Evolutionary conservation across 2,888 invertebrate genomes (phyloP).

Genomic region (Branchinecta sandiegonensis): DNA sequence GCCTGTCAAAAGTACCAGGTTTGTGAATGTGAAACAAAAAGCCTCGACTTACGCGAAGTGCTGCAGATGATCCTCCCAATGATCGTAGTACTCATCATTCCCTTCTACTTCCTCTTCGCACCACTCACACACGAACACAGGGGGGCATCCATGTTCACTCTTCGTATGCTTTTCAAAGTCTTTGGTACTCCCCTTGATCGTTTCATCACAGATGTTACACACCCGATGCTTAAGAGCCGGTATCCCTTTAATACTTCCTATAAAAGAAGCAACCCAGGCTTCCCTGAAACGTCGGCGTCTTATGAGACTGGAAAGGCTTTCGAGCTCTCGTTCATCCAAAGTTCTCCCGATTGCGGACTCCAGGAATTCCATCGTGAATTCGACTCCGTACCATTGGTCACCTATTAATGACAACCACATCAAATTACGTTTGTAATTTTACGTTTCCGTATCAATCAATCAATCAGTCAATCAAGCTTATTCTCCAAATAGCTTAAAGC

Average conservation of each 20-base stretch:
- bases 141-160: not conserved
- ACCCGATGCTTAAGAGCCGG: not conserved
- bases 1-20: no score
- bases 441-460: no score
- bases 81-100: slow-evolving; percentile 2
- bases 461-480: no score
- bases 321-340: not conserved
- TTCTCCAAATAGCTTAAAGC: no score
- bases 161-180: slow-evolving; percentile 4
- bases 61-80: slow-evolving; percentile 14
- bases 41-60: slow-evolving; percentile 6
- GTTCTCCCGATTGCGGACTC: slow-evolving; percentile 7
- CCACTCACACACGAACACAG: slow-evolving; percentile 10
- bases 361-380: slow-evolving; percentile 2
- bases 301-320: not conserved
- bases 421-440: no score
- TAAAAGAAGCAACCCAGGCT: not conserved
- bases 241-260: not conserved
- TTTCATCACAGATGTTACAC: not conserved
- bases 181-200: not conserved
- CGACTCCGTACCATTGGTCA: not conserved
- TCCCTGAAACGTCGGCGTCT: slow-evolving; percentile 9
- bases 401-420: not conserved
- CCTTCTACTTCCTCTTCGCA: not conserved
- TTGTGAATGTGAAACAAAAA: no score